Evolutionary conservation across 2,113 vertebrate species (phyloP).

Genomic region (Chionis minor): DNA sequence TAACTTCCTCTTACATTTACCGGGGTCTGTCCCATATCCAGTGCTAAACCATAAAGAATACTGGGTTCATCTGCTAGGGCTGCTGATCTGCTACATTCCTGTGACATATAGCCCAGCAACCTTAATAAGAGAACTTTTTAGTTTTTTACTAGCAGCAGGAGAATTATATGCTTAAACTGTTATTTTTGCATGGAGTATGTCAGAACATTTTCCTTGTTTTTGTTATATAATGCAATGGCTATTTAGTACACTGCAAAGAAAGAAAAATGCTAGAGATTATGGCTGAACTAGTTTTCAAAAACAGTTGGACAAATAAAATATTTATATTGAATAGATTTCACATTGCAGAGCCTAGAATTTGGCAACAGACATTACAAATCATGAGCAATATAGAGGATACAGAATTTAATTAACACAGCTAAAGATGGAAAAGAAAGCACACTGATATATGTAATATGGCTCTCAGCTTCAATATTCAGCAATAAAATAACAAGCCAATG

Average conservation of each 20-base stretch:
- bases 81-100: not conserved
- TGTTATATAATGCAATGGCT: not conserved
- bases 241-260: not conserved
- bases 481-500: constrained; percentile 38
- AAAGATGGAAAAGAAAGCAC: constrained; percentile 41
- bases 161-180: not conserved
- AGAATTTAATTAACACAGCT: constrained; percentile 56
- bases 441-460: constrained; percentile 14
- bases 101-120: not conserved
- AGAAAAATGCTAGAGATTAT: not conserved
- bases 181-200: not conserved
- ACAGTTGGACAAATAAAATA: constrained; percentile 35
- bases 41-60: not conserved
- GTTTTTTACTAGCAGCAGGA: not conserved
- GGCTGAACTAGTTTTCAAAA: constrained; percentile 14
- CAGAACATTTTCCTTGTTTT: not conserved
- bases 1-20: not conserved
- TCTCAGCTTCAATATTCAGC: constrained; percentile 35
- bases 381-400: constrained; percentile 18
- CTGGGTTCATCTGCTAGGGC: not conserved
- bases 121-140: not conserved
- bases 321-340: constrained; percentile 15
- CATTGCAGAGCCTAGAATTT: constrained; percentile 2
- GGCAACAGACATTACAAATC: constrained; percentile 35
- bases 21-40: not conserved